Evolutionary conservation across 1,140 invertebrate species (phyloP).

Genomic region (Eufriesea mexicana): DNA sequence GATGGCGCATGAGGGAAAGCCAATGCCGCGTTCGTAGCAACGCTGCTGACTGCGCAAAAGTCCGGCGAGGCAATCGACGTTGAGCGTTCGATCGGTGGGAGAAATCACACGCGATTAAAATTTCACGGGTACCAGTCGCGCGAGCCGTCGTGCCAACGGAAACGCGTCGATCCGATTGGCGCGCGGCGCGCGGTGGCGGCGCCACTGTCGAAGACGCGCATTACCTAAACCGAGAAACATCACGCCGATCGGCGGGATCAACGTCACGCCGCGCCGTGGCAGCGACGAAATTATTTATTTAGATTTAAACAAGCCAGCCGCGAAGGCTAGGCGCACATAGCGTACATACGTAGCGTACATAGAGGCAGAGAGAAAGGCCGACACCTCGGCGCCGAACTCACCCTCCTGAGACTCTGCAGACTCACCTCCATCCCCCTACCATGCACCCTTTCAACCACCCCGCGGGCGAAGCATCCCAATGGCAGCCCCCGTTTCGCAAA

Average conservation of each 20-base stretch:
- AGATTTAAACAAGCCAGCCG: constrained; percentile 69
- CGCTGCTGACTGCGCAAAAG: no score
- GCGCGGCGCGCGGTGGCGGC: no score
- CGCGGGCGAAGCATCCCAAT: constrained; percentile 74
- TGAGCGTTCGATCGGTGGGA: not conserved
- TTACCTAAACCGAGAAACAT: constrained; percentile 47
- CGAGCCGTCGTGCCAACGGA: not conserved
- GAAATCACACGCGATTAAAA: constrained; percentile 21
- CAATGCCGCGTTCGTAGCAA: no score
- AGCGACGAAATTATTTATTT: constrained; percentile 76
- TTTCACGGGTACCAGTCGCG: constrained; percentile 2
- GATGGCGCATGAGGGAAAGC: no score
- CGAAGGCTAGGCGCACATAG: constrained; percentile 23
- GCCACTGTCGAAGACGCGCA: constrained; percentile 35
- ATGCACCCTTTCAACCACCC: constrained; percentile 63
- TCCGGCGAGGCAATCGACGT: not conserved
- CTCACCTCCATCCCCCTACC: constrained; percentile 78
- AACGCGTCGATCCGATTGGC: not conserved
- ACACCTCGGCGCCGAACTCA: constrained; percentile 83
- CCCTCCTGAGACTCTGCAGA: constrained; percentile 81
- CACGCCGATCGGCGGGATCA: constrained; percentile 56
- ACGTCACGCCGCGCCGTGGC: constrained; percentile 41
- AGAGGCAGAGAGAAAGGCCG: constrained; percentile 70
- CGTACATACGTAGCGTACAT: constrained; percentile 15
- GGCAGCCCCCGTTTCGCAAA: constrained; percentile 75